phyloP scores from a whole-genome alignment of 2,888 invertebrate genomes.

The Lithodes maja region DNA sequence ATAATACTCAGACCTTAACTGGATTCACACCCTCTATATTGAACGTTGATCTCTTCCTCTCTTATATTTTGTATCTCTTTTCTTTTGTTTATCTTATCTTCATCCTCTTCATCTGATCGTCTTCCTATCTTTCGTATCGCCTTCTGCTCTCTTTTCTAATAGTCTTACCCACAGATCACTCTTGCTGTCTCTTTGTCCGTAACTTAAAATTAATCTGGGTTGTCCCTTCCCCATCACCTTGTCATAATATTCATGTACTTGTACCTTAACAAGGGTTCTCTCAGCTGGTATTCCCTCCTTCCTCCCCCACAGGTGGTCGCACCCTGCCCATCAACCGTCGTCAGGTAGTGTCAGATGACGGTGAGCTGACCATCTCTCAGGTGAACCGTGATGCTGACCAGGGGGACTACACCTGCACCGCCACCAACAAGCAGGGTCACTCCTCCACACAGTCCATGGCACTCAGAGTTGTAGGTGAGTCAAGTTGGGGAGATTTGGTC shows the following conservation, averaged over 20 bases:
- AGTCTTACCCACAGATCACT: background rate
- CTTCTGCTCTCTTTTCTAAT: too few relatives aligned
- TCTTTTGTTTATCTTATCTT: too few relatives aligned
- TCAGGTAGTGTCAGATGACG: conserved; percentile 90
- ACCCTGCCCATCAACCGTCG: conserved; percentile 90
- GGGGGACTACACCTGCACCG: conserved; percentile 90
- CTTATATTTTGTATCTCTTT: too few relatives aligned
- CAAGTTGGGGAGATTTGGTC: background rate
- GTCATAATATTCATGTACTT: too few relatives aligned
- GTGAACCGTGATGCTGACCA: conserved; percentile 90
- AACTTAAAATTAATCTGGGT: background rate
- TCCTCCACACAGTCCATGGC: conserved; percentile 85
- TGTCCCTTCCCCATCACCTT: too few relatives aligned
- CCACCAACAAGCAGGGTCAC: conserved; percentile 87
- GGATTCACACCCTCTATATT: too few relatives aligned
- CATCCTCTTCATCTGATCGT: too few relatives aligned
- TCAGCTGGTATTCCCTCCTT: background rate
- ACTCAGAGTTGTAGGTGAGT: conserved; percentile 85
- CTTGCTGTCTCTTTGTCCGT: background rate
- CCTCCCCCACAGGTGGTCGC: conserved; percentile 78
- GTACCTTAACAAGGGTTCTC: too few relatives aligned
- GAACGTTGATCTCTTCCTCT: too few relatives aligned
- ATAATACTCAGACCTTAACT: too few relatives aligned
- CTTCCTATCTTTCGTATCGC: too few relatives aligned
- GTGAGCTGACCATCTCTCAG: conserved; percentile 89